These are phyloP conservation scores for Lithophane socia DNA, from an alignment of 2,888 invertebrate genomes.

Conservation along the genomic window DNA sequence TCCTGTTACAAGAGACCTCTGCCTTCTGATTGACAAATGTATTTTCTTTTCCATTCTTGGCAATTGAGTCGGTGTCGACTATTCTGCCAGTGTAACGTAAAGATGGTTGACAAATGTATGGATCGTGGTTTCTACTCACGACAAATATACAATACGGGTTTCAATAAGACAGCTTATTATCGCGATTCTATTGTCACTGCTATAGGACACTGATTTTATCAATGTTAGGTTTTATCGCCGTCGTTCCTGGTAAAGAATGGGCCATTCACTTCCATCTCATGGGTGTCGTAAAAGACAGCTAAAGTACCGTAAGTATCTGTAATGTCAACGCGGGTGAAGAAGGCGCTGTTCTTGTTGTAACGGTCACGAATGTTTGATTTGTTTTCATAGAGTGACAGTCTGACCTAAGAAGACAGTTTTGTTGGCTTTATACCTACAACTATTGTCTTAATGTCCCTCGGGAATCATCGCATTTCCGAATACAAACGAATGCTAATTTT, in stretches of 20 bases:
- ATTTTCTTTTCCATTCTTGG: not conserved
- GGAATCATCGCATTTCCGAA: no score
- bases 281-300: slow-evolving; percentile 43
- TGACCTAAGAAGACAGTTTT: not conserved
- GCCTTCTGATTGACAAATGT: slow-evolving; percentile 27
- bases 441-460: no score
- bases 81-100: no score
- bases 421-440: not conserved
- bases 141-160: slow-evolving; percentile 15
- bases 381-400: not conserved
- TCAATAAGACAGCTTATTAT: slow-evolving; percentile 43
- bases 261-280: slow-evolving; percentile 38
- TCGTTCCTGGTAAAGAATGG: slow-evolving; percentile 45
- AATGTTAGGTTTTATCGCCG: slow-evolving; percentile 41
- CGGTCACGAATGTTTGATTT: not conserved
- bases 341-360: not conserved
- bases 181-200: slow-evolving; percentile 41
- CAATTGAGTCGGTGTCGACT: no score
- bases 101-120: slow-evolving; percentile 8
- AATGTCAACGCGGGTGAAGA: slow-evolving; percentile 30
- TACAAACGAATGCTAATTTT: no score
- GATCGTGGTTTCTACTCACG: not conserved
- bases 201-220: slow-evolving; percentile 41
- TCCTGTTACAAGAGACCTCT: not conserved
- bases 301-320: slow-evolving; percentile 33